These are phyloP conservation scores for Chitala chitala DNA, from an alignment of 2,113 vertebrate genomes.

Conservation along the genomic window DNA sequence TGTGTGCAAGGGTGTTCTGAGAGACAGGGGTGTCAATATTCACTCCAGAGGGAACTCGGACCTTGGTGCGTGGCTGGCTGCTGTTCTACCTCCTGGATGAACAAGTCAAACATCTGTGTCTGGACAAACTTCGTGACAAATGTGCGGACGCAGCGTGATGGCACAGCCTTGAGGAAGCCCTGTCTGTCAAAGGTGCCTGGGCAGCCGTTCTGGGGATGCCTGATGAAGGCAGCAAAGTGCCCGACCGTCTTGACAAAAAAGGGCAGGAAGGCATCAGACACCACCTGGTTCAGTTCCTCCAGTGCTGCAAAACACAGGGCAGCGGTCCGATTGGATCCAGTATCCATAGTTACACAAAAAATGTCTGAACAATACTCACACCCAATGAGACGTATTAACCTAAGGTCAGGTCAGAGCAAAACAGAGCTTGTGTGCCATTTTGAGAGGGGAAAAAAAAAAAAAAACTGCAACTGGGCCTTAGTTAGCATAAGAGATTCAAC, in stretches of 20 bases:
- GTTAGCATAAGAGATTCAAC: too few species aligned
- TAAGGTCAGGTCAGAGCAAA: too few species aligned
- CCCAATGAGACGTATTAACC: too few species aligned
- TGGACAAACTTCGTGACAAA: constrained; percentile 84
- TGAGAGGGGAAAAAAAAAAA: too few species aligned
- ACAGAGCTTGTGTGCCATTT: too few species aligned
- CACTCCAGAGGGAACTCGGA: constrained; percentile 38
- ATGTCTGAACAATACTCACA: neutral
- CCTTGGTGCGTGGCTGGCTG: constrained; percentile 73
- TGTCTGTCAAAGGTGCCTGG: constrained; percentile 67
- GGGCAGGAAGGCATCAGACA: constrained; percentile 79
- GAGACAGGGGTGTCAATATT: neutral
- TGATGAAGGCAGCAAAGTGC: constrained; percentile 73
- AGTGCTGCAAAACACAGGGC: constrained; percentile 52
- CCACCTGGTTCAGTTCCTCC: constrained; percentile 76
- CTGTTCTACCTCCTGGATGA: constrained; percentile 85
- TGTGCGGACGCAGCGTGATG: constrained; percentile 69
- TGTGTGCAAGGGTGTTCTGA: too few species aligned
- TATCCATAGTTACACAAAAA: neutral
- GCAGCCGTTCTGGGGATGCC: constrained; percentile 33
- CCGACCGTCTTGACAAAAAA: constrained; percentile 83
- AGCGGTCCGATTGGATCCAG: neutral
- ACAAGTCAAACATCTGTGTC: constrained; percentile 92
- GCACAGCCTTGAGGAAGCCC: constrained; percentile 76
- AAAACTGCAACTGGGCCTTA: too few species aligned